A percentile compares a stretch with the other conserved stretches of the same genome.
phyloP scores from a whole-genome alignment of 2,797 vertebrate species.

The Scyliorhinus canicula region DNA sequence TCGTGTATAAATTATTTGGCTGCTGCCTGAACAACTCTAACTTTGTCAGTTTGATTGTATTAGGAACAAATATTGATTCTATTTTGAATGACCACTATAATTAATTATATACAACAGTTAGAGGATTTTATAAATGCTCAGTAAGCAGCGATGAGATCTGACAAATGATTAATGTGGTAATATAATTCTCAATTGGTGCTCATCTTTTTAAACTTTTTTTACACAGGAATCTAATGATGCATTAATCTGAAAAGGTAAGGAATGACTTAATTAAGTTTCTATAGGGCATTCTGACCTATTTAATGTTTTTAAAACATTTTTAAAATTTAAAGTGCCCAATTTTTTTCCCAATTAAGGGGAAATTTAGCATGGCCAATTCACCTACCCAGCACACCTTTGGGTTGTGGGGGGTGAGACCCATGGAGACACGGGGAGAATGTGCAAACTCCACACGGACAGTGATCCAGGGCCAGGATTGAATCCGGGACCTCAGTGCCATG shows the following conservation, averaged over 20 bases:
- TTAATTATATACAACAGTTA: not conserved
- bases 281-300: not conserved
- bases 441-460: too few species aligned
- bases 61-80: not conserved
- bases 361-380: too few species aligned
- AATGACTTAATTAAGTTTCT: slow-evolving; percentile 14
- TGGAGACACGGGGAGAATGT: too few species aligned
- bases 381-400: too few species aligned
- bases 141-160: not conserved
- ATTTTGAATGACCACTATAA: not conserved
- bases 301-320: too few species aligned
- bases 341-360: too few species aligned
- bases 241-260: slow-evolving; percentile 35
- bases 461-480: too few species aligned
- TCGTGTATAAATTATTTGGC: not conserved
- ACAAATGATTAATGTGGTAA: not conserved
- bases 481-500: too few species aligned
- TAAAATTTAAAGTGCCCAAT: too few species aligned
- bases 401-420: too few species aligned
- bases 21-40: not conserved
- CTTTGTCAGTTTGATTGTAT: not conserved
- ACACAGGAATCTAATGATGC: slow-evolving; percentile 35
- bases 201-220: not conserved
- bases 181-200: not conserved
- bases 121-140: not conserved